Conservation (phyloP, 37 sponge, comb jelly and placozoan genomes). For the Agelas oroides region DNA sequence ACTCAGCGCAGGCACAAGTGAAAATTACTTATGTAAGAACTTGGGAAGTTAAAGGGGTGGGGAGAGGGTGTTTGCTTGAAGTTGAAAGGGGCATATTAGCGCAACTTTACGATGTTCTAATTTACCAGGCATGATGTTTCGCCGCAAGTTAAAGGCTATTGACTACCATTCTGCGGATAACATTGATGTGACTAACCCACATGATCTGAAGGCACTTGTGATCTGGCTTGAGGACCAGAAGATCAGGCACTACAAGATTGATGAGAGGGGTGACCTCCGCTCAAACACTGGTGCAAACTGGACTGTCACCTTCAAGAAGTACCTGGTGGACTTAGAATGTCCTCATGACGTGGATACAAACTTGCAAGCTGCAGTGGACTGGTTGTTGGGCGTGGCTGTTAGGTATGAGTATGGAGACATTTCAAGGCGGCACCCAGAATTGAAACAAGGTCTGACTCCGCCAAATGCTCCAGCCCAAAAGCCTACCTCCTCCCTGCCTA, state of each 20-base stretch:
- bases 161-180: conserved; percentile 68
- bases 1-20: no score
- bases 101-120: no score
- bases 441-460: conserved; percentile 45
- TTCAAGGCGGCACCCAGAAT: conserved; percentile 13
- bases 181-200: conserved; percentile 45
- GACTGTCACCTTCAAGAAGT: conserved; percentile 66
- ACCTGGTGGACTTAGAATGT: conserved; percentile 85
- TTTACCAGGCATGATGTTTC: conserved; percentile 53
- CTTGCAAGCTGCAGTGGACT: conserved; percentile 67
- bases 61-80: no score
- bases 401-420: conserved; percentile 83
- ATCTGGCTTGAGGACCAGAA: conserved; percentile 97
- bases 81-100: no score
- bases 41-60: no score
- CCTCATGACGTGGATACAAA: conserved; percentile 57
- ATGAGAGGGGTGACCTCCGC: conserved; percentile 69
- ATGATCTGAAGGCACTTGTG: conserved; percentile 78
- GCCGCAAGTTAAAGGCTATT: conserved; percentile 75
- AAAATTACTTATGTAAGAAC: no score
- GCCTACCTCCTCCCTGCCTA: conserved; percentile 13
- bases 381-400: conserved; percentile 88
- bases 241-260: conserved; percentile 86
- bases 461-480: background rate
- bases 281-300: conserved; percentile 56